These are phyloP conservation scores for Nymphicus hollandicus DNA, from an alignment of 2,113 vertebrate genomes.

Conservation along the genomic window DNA sequence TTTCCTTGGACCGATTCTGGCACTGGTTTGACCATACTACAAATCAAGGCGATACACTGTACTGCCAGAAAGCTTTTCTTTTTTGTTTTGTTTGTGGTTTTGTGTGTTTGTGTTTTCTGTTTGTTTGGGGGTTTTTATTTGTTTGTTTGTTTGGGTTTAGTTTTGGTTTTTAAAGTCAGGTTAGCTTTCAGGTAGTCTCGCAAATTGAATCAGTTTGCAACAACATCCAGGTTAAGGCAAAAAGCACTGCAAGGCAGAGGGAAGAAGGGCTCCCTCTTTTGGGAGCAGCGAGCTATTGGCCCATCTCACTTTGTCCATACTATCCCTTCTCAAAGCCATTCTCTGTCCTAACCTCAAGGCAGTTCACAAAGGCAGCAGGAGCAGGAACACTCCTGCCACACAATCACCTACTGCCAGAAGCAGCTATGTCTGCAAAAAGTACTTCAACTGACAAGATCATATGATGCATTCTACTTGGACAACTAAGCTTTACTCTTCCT, in stretches of 20 bases:
- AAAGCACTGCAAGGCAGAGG: neutral
- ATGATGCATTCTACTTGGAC: too few relatives aligned
- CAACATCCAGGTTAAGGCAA: neutral
- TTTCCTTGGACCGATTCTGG: neutral
- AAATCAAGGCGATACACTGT: fast-evolving
- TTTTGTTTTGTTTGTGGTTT: neutral
- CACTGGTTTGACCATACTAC: neutral
- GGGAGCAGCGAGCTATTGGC: fast-evolving
- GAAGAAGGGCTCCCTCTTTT: neutral
- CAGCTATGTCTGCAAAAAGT: neutral
- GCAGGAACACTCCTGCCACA: neutral
- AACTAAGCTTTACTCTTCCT: neutral
- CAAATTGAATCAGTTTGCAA: neutral
- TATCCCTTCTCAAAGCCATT: too few relatives aligned
- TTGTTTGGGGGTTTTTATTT: too few relatives aligned
- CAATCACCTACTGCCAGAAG: too few relatives aligned
- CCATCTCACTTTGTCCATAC: neutral
- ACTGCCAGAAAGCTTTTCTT: neutral
- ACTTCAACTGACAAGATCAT: neutral
- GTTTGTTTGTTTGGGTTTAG: neutral
- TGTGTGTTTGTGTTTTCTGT: neutral
- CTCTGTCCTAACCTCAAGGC: neutral
- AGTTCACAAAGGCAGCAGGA: neutral
- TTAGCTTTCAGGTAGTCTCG: neutral
- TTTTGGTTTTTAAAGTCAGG: neutral